Evolutionary conservation across 1,140 invertebrate species (phyloP).

Genomic region (Physella acuta): DNA sequence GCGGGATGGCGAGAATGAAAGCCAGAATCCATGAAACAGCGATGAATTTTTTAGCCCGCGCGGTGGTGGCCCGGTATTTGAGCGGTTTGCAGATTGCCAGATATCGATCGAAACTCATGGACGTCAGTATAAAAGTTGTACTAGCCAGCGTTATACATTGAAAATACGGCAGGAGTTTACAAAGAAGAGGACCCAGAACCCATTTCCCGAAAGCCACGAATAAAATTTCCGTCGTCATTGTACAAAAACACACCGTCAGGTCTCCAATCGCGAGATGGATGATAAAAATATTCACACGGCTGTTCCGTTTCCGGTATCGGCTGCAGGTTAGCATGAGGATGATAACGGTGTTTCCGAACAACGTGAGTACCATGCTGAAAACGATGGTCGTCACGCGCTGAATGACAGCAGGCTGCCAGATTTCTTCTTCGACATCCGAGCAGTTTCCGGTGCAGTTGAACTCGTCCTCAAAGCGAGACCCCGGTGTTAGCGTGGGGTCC

Average conservation of each 20-base stretch:
- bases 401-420: constrained; percentile 59
- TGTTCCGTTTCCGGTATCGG: constrained; percentile 54
- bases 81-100: constrained; percentile 62
- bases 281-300: constrained; percentile 62
- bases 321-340: constrained; percentile 59
- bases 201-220: constrained; percentile 60
- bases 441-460: constrained; percentile 7
- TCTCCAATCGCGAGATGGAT: constrained; percentile 62
- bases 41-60: constrained; percentile 48
- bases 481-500: neutral
- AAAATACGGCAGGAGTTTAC: constrained; percentile 60
- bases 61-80: constrained; percentile 39
- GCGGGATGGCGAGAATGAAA: constrained; percentile 60
- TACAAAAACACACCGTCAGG: constrained; percentile 59
- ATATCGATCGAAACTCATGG: constrained; percentile 61
- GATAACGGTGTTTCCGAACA: constrained; percentile 60
- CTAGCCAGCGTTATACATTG: constrained; percentile 61
- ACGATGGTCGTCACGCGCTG: constrained; percentile 59
- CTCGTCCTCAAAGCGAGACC: neutral
- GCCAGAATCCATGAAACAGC: constrained; percentile 58
- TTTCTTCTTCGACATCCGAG: constrained; percentile 15
- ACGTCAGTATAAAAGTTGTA: constrained; percentile 61
- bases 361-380: constrained; percentile 57
- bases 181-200: constrained; percentile 58
- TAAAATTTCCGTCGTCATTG: constrained; percentile 62